Conservation (phyloP, 30 jellyfish, hydroid and myxozoan species). For the Aurelia sp. region DNA sequence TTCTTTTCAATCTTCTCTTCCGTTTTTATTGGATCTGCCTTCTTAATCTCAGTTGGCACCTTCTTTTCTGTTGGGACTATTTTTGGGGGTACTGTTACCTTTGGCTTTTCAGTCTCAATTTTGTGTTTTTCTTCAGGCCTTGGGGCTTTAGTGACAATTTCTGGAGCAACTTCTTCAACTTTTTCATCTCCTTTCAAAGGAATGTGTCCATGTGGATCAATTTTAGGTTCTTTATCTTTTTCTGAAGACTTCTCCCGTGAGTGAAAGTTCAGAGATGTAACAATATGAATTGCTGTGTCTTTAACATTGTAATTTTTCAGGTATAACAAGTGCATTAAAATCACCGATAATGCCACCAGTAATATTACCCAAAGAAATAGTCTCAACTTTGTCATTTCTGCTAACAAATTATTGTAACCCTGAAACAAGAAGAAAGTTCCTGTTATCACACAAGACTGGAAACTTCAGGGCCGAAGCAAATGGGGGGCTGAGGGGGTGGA, state of each 20-base stretch:
- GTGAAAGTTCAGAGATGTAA: slow-evolving; percentile 40
- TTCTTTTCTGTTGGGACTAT: not conserved
- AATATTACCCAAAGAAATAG: slow-evolving; percentile 14
- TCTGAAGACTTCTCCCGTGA: not conserved
- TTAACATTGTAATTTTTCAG: slow-evolving; percentile 37
- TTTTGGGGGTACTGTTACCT: not conserved
- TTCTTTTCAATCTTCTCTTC: not conserved
- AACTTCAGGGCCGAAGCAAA: too few relatives aligned
- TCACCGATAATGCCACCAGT: slow-evolving; percentile 6
- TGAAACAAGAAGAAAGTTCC: not conserved
- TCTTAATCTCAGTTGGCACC: not conserved
- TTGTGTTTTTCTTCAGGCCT: not conserved
- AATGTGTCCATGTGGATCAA: slow-evolving; percentile 61
- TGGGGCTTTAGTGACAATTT: slow-evolving; percentile 24
- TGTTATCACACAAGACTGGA: too few relatives aligned
- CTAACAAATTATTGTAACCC: not conserved
- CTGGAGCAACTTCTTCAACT: slow-evolving; percentile 38
- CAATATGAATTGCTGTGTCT: slow-evolving; percentile 65
- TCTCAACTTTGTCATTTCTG: slow-evolving; percentile 36
- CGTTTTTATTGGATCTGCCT: not conserved
- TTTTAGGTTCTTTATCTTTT: not conserved
- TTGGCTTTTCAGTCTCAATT: not conserved
- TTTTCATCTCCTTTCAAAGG: not conserved
- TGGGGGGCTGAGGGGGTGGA: too few relatives aligned
- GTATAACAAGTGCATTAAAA: slow-evolving; percentile 39